Conservation (phyloP, 2,113 vertebrate species). For the Isurus oxyrinchus region DNA sequence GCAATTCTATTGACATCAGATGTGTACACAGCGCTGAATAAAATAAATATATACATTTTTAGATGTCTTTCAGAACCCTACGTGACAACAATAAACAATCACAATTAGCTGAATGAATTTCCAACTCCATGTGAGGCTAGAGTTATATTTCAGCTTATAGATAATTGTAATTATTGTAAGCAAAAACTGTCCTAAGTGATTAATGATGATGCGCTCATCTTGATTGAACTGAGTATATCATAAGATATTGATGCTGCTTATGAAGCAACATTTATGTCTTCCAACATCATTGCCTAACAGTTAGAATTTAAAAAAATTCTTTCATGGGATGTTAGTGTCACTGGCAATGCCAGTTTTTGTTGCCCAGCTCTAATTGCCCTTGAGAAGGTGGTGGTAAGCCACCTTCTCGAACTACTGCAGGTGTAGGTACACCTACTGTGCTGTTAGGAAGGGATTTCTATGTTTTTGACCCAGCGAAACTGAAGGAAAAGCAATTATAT, state of each 20-base stretch:
- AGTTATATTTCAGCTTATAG: background rate
- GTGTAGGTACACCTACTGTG: too few species aligned
- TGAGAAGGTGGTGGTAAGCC: too few species aligned
- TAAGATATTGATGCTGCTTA: background rate
- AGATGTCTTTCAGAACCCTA: background rate
- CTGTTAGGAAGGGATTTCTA: too few species aligned
- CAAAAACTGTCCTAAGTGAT: background rate
- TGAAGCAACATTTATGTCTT: background rate
- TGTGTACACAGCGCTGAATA: background rate
- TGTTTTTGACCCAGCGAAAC: too few species aligned
- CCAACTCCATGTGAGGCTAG: background rate
- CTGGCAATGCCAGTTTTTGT: too few species aligned
- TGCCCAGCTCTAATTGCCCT: too few species aligned
- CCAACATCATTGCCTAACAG: background rate
- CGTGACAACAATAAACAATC: constrained; percentile 1
- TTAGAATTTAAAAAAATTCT: background rate
- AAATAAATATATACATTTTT: constrained; percentile 7
- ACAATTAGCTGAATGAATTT: background rate
- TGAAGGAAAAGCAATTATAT: too few species aligned
- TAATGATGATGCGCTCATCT: background rate
- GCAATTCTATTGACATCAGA: constrained; percentile 22
- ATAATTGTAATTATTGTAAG: background rate
- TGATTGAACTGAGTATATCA: background rate
- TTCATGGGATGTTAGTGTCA: too few species aligned
- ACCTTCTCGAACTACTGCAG: too few species aligned